A percentile compares a stretch with the other conserved stretches of the same genome.
These are phyloP conservation scores for Chiloscyllium punctatum DNA, from an alignment of 2,797 vertebrate genomes.

Conservation along the genomic window DNA sequence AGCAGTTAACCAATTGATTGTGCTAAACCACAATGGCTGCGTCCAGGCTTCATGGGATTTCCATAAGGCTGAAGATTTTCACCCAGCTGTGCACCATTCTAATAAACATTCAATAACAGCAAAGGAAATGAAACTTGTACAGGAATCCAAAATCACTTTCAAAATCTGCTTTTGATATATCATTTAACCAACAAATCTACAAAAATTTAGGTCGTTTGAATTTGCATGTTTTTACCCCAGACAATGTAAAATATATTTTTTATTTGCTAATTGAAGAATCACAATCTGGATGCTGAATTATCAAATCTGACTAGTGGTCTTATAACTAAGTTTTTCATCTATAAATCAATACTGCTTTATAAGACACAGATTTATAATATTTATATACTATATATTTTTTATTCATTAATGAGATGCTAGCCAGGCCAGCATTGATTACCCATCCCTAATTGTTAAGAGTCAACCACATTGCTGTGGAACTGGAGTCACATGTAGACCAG, in stretches of 20 bases:
- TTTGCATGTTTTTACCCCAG: not conserved
- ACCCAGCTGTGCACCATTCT: not conserved
- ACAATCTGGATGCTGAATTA: not conserved
- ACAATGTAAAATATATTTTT: not conserved
- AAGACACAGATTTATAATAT: not conserved
- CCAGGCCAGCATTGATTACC: too few relatives aligned
- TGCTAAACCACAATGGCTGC: not conserved
- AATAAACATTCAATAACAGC: not conserved
- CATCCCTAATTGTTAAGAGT: too few relatives aligned
- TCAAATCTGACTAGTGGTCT: not conserved
- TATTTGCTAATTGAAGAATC: not conserved
- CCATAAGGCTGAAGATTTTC: not conserved
- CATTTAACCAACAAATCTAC: not conserved
- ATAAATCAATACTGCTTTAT: not conserved
- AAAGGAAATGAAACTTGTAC: not conserved
- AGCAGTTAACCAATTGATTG: not conserved
- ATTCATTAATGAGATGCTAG: too few relatives aligned
- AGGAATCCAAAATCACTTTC: not conserved
- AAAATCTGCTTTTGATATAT: not conserved
- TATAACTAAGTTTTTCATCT: not conserved
- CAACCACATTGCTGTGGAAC: too few relatives aligned
- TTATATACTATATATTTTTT: too few relatives aligned
- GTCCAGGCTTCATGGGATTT: not conserved
- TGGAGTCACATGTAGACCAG: too few relatives aligned
- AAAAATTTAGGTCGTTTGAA: not conserved